Base-by-base conservation (phyloP, 2,113 vertebrate species). In the Pelusios castaneus region DNA sequence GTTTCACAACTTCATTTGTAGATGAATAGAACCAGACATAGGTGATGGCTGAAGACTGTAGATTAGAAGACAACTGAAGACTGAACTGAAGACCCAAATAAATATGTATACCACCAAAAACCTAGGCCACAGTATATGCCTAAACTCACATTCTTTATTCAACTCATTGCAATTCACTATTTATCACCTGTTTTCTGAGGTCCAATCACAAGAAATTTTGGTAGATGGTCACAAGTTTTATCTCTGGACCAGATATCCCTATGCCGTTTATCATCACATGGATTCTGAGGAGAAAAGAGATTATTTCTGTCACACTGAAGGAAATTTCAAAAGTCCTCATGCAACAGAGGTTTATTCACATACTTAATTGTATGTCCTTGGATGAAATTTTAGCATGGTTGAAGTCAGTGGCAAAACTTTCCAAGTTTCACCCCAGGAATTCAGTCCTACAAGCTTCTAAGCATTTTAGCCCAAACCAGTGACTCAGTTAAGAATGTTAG, bases 241-340 rank as follows among this genome's bases (percentile, higher is more conserved):
- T 98, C 98, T 94, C 98, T 98, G 93, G 98, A 98, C 98, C 98
- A 98, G 92, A 98, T 98, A 82, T 98, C 98, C 93, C 98, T 97
- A 95, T 98, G 98, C 9, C 98, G 96, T 92, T 98, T 98, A 75
- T 98, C 98, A 2, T 98, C 98, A 84, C 98, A 98, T 0, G 98
- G 98, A 95, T 98, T 98, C 98, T 98, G 92, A 67, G 55, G 79
- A 85, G 55, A 63, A 88, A 89, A 47, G 56, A 0, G 4, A 9
- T 11, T 47, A 70, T 22, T 87, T 2, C 11, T 5, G 21, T 87
- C 47, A 47, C 1, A 0, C 8, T 29, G n/a, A 21, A 45, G 22
- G 3, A 19, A 5, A 27, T 8, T 27, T 60, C 2, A 16, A 31
- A n/a, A 16, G 58, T 47, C n/a, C 77, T 43, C 34, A 25, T 25